These are phyloP conservation scores for Heterotilapia buettikoferi DNA, from an alignment of 2,113 vertebrate genomes.

Conservation along the genomic window DNA sequence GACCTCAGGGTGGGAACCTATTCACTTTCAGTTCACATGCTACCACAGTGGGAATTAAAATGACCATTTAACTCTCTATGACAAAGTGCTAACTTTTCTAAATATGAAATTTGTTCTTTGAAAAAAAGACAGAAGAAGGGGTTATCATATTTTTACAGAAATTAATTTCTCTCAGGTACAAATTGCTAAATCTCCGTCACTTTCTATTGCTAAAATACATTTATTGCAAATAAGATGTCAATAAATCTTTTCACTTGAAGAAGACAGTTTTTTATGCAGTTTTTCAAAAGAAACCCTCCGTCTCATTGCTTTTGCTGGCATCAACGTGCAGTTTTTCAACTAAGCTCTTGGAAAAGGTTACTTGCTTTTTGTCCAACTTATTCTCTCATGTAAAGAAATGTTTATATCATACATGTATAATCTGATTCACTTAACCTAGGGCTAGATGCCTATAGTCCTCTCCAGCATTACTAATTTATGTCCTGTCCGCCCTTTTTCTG, in stretches of 20 bases:
- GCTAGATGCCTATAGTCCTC: not conserved
- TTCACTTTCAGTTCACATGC: slow-evolving; percentile 33
- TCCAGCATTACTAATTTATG: not conserved
- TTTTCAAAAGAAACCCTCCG: not conserved
- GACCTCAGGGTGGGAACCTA: slow-evolving; percentile 10
- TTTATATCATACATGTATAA: not conserved
- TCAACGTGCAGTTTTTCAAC: not conserved
- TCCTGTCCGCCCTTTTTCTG: not conserved
- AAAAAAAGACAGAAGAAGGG: not conserved
- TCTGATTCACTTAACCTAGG: not conserved
- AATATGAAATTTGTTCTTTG: not conserved
- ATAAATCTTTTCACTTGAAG: not conserved
- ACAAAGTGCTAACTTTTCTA: slow-evolving; percentile 1
- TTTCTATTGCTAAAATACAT: not conserved
- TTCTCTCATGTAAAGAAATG: not conserved
- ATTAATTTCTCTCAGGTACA: not conserved
- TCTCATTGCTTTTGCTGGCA: not conserved
- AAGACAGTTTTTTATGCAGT: not conserved
- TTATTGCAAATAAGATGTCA: not conserved
- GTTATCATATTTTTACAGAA: not conserved
- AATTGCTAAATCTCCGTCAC: not conserved
- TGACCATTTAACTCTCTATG: slow-evolving; percentile 25
- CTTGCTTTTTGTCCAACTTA: not conserved
- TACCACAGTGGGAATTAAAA: slow-evolving; percentile 22
- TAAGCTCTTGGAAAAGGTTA: not conserved